Conservation (phyloP, 2,113 vertebrate genomes). For the Fregetta grallaria region DNA sequence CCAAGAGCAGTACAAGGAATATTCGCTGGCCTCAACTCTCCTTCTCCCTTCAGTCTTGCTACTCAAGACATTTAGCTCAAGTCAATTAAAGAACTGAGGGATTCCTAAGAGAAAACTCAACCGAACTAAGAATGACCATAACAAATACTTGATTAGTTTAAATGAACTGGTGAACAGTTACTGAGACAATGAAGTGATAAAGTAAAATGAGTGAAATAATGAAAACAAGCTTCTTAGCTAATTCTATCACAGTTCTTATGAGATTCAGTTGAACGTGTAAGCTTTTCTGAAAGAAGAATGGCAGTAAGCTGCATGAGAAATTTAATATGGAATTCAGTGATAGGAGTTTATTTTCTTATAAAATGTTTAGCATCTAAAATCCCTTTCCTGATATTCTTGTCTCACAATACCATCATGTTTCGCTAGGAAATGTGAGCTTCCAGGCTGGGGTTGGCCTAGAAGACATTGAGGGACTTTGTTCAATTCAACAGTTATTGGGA, state of each 20-base stretch:
- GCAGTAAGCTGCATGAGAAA: neutral
- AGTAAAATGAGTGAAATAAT: slow-evolving; percentile 5
- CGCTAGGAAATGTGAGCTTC: neutral
- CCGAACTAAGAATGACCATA: neutral
- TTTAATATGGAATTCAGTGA: neutral
- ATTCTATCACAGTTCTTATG: neutral
- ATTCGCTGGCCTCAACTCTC: neutral
- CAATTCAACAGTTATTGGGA: neutral
- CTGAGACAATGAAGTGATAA: neutral
- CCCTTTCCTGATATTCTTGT: neutral
- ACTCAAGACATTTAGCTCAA: neutral
- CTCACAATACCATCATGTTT: neutral
- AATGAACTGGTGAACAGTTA: neutral
- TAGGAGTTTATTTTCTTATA: neutral
- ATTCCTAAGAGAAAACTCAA: neutral
- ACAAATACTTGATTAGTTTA: neutral
- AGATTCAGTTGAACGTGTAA: neutral
- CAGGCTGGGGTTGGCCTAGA: neutral
- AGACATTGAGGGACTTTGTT: neutral
- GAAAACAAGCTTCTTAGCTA: neutral
- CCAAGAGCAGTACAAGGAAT: neutral
- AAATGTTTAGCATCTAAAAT: neutral
- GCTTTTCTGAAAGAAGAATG: neutral
- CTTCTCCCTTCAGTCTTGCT: neutral
- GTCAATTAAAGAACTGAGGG: neutral